Conservation (phyloP, 2,888 invertebrate species). For the Hirtodrosophila trivittata region DNA sequence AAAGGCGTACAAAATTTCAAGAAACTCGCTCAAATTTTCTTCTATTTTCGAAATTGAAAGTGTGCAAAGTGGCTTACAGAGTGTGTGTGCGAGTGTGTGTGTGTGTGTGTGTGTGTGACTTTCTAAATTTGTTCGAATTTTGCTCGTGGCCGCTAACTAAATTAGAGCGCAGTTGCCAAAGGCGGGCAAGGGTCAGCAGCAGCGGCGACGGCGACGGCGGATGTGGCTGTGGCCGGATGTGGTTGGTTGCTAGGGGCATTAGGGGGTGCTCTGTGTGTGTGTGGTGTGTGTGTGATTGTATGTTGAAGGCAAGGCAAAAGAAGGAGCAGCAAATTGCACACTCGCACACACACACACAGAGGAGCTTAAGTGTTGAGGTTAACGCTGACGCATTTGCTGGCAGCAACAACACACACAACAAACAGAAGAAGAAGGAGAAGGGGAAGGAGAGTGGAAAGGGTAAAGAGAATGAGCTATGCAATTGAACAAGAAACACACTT, state of each 20-base stretch:
- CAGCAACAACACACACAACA: conserved; percentile 21
- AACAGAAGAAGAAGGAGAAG: too few relatives aligned
- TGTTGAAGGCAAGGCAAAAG: conserved; percentile 27
- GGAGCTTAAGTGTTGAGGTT: conserved; percentile 66
- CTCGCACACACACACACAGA: conserved; percentile 7
- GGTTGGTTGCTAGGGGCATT: conserved; percentile 33
- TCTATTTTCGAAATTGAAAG: conserved; percentile 56
- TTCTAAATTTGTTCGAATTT: conserved; percentile 47
- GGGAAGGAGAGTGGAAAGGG: too few relatives aligned
- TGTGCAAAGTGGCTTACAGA: conserved; percentile 50
- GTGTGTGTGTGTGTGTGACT: conserved; percentile 35
- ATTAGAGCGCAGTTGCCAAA: conserved; percentile 59
- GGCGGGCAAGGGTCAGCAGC: conserved; percentile 55
- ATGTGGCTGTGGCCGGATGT: conserved; percentile 63
- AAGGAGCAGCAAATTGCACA: conserved; percentile 23
- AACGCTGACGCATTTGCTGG: conserved; percentile 64
- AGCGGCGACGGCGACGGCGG: conserved; percentile 36
- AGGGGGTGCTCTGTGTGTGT: not conserved
- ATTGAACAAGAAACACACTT: conserved; percentile 37
- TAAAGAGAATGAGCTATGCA: too few relatives aligned
- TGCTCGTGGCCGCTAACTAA: conserved; percentile 58
- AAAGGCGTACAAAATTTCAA: conserved; percentile 46
- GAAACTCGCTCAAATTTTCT: conserved; percentile 34
- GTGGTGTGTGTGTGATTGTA: conserved; percentile 27
- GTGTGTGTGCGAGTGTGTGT: conserved; percentile 21